A percentile compares a stretch with the other conserved stretches of the same genome.
phyloP scores from a whole-genome alignment of 2,113 vertebrate species.

The Pachyramphus minor region DNA sequence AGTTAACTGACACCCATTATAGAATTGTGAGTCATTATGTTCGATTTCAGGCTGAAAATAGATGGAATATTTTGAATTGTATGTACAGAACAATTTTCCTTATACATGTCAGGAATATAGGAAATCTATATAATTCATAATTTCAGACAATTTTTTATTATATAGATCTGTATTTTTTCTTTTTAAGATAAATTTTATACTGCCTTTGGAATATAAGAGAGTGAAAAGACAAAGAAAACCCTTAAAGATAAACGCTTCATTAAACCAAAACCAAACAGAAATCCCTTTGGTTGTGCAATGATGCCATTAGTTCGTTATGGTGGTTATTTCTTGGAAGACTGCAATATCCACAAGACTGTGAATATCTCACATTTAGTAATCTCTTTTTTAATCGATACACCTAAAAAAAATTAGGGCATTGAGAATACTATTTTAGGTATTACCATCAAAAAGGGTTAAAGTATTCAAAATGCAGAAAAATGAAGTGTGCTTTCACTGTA shows the following conservation, averaged over 20 bases:
- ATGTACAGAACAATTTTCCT: background rate
- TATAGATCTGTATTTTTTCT: background rate
- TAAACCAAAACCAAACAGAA: background rate
- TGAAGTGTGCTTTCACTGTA: background rate
- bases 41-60: background rate
- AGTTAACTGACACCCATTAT: background rate
- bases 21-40: background rate
- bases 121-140: constrained; percentile 4
- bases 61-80: background rate
- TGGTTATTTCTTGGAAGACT: background rate
- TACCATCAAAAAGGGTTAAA: background rate
- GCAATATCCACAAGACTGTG: background rate
- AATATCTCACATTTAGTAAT: background rate
- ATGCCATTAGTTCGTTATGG: background rate
- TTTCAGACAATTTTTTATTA: background rate
- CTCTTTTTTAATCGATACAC: background rate
- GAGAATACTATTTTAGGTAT: background rate
- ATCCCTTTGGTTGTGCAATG: background rate
- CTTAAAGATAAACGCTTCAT: background rate
- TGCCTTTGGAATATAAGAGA: background rate
- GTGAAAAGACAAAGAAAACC: background rate
- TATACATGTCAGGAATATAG: background rate
- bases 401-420: background rate
- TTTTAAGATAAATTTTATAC: background rate
- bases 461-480: background rate